Base-by-base conservation (phyloP, 2,888 invertebrate genomes). In the Pristionchus arcanus region DNA sequence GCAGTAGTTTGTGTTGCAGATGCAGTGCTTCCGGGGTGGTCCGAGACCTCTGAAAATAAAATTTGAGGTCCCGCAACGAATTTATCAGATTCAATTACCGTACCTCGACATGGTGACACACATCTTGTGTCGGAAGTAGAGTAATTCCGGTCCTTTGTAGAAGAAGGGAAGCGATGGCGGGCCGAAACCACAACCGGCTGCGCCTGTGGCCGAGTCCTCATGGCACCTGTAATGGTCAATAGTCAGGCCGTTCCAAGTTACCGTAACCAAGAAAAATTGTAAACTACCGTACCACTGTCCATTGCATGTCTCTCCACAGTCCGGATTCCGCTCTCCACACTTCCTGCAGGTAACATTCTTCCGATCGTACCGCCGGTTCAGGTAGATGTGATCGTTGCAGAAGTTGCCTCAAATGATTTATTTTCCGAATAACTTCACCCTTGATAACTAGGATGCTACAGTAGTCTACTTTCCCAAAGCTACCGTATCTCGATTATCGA, bases 101-200 rank as follows among this genome's bases (percentile, higher is more conserved):
- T 74, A 93, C 93, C 95, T 92, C 77, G 93, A 93, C 85, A 95
- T 88, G 1, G 94, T 94, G 37, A 94, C 91, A 86, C 95, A 95
- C 25, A 94, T 90, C 90, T 94, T 94, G 90, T 90, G 92, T 11
- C 93, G 90, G 59, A 93, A 92, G 85, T 91, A 92, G 34, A 95
- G 91, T 15, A 95, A 86, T 53, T 94, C 94, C 1, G 93, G 92
- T 0, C 93, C 93, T 15, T 93, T 91, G 90, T 93, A 94, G 90
- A 93, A 94, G 89, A 93, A 95, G 21, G 95, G 95, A 7, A 95
- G 91, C 0, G 94, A 92, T 3, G 95, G 95, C 7, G 95, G 95
- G 1, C 95, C 95, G 87, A 92, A 94, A 2, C 95, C 95, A 81
- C 94, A 95, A 3, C 94, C 94, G 15, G 94, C 90, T 9, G 92